Evolutionary conservation across 2,888 invertebrate species (phyloP).

Genomic region (Troides aeacus): DNA sequence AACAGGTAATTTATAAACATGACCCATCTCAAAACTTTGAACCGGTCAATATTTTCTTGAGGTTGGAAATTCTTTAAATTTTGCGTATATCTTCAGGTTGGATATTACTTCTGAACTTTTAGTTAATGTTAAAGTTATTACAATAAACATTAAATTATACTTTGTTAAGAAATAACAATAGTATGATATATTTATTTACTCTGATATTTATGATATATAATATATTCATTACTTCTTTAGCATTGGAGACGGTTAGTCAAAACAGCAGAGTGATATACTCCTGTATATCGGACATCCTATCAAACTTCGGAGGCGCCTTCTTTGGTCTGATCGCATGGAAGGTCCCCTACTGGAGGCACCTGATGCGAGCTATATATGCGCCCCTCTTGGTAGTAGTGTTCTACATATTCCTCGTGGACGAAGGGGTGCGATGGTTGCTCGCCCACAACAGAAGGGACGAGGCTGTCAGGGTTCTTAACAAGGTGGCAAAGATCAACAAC

Average conservation of each 20-base stretch:
- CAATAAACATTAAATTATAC: too few relatives aligned
- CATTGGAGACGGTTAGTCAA: slow-evolving; percentile 67
- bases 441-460: slow-evolving; percentile 84
- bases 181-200: too few relatives aligned
- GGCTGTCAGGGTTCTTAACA: slow-evolving; percentile 82
- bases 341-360: slow-evolving; percentile 84
- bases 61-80: too few relatives aligned
- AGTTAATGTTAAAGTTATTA: too few relatives aligned
- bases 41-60: too few relatives aligned
- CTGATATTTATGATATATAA: too few relatives aligned
- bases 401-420: slow-evolving; percentile 87
- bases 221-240: slow-evolving; percentile 41
- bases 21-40: too few relatives aligned
- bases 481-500: slow-evolving; percentile 84
- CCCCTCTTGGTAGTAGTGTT: slow-evolving; percentile 85
- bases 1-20: too few relatives aligned
- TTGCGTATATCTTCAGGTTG: too few relatives aligned
- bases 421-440: slow-evolving; percentile 89
- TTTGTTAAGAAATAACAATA: too few relatives aligned
- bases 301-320: slow-evolving; percentile 83
- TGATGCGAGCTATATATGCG: slow-evolving; percentile 84
- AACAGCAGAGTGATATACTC: slow-evolving; percentile 68
- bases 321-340: slow-evolving; percentile 86
- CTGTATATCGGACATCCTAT: slow-evolving; percentile 62
- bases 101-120: too few relatives aligned